Conservation (phyloP, 2,888 invertebrate species). For the Sericinus montela region DNA sequence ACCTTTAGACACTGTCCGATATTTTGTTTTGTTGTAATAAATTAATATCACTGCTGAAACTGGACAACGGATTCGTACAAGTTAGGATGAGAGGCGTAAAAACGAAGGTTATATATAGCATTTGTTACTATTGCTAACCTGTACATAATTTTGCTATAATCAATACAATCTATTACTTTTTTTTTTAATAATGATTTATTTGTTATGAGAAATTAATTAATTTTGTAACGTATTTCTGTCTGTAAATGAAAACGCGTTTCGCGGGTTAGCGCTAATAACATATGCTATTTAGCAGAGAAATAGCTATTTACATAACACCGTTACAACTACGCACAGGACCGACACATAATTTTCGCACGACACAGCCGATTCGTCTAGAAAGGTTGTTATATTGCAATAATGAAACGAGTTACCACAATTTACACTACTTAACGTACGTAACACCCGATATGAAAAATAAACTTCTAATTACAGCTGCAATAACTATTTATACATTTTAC, state of each 20-base stretch:
- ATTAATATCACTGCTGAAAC: constrained; percentile 18
- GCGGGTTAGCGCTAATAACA: constrained; percentile 12
- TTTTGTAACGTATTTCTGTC: neutral
- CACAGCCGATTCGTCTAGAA: constrained; percentile 77
- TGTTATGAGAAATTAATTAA: neutral
- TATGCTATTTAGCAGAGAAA: constrained; percentile 20
- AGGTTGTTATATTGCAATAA: constrained; percentile 64
- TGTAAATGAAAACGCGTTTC: neutral
- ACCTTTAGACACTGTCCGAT: neutral
- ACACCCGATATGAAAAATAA: constrained; percentile 80
- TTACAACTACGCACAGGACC: constrained; percentile 62
- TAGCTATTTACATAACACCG: constrained; percentile 59
- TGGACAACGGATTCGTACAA: constrained; percentile 37
- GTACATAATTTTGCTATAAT: neutral
- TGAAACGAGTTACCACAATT: constrained; percentile 68
- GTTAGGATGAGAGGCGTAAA: constrained; percentile 16
- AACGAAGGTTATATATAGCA: constrained; percentile 20
- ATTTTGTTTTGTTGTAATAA: neutral
- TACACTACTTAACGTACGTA: constrained; percentile 76
- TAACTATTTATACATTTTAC: constrained; percentile 79
- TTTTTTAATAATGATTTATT: too few species aligned
- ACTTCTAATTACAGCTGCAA: constrained; percentile 78
- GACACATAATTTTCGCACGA: constrained; percentile 64
- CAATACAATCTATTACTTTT: neutral
- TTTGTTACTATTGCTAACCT: neutral